Percentiles rank a stretch among this genome's conserved stretches.
phyloP scores from a whole-genome alignment of 2,113 vertebrate genomes.

The Phylloscopus whistleri region DNA sequence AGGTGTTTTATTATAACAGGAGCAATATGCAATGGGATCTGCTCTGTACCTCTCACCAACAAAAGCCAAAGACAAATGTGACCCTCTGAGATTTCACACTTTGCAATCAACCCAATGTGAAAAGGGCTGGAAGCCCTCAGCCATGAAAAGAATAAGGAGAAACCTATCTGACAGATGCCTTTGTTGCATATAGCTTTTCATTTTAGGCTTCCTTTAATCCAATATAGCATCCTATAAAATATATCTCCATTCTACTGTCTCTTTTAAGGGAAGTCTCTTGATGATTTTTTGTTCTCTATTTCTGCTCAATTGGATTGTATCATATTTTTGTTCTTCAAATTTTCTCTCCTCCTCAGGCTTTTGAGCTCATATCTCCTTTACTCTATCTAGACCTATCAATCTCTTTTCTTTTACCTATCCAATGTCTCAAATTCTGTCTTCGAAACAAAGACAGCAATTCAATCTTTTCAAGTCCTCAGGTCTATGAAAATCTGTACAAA shows the following conservation, averaged over 20 bases:
- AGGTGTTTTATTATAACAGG: background rate
- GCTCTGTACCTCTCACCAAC: background rate
- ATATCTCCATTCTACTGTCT: background rate
- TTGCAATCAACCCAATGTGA: background rate
- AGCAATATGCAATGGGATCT: background rate
- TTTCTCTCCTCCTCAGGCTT: background rate
- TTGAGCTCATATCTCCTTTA: background rate
- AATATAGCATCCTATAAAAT: background rate
- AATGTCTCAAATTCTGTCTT: background rate
- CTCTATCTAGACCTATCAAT: background rate
- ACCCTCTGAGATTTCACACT: background rate
- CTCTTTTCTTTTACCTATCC: background rate
- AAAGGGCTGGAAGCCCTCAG: background rate
- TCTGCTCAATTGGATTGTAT: background rate
- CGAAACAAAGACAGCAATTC: background rate
- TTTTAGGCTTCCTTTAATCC: conserved; percentile 27
- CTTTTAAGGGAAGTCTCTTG: conserved; percentile 1
- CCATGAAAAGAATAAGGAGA: background rate
- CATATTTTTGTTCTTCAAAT: background rate
- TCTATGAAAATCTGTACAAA: background rate
- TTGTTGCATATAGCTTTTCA: background rate
- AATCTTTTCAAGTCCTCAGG: background rate
- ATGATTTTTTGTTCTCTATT: conserved; percentile 35
- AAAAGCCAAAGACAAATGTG: background rate
- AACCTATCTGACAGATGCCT: background rate